Percentiles rank a stretch among this genome's conserved stretches.
Evolutionary conservation across 2,797 vertebrate species (phyloP).

Genomic region (Megalops cyprinoides): DNA sequence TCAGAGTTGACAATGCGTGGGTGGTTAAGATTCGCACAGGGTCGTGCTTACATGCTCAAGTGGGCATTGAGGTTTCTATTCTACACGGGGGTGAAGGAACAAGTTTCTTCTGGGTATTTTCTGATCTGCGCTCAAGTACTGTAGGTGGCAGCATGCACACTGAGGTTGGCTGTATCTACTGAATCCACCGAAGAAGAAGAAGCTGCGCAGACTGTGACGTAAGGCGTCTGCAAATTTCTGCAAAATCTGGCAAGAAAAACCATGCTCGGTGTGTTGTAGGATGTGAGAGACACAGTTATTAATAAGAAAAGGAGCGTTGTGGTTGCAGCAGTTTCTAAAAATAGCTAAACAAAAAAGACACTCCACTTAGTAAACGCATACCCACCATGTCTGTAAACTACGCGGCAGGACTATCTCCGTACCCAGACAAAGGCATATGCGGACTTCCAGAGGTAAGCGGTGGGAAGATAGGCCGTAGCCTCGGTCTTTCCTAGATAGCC

Average conservation of each 20-base stretch:
- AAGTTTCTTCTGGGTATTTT: no score
- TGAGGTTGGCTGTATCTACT: no score
- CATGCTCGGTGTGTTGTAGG: background rate
- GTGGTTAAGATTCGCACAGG: no score
- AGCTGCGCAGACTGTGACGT: conserved; percentile 3
- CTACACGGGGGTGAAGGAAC: no score
- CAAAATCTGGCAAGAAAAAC: background rate
- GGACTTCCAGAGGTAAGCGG: conserved; percentile 90
- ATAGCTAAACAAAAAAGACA: background rate
- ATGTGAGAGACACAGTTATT: background rate
- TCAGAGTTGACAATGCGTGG: no score
- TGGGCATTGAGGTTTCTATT: no score
- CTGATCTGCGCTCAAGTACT: no score
- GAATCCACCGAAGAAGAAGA: no score
- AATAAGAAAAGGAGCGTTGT: background rate
- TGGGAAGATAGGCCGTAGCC: conserved; percentile 1
- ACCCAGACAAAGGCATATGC: conserved; percentile 92
- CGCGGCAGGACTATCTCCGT: conserved; percentile 89
- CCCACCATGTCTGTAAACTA: conserved; percentile 89
- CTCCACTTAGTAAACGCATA: background rate
- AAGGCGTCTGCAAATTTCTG: background rate
- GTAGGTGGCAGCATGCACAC: no score
- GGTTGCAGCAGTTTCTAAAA: background rate
- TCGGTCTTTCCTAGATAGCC: conserved; percentile 17
- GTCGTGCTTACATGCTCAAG: no score